phyloP scores from a whole-genome alignment of 2,113 vertebrate species.

The Mungos mungo region DNA sequence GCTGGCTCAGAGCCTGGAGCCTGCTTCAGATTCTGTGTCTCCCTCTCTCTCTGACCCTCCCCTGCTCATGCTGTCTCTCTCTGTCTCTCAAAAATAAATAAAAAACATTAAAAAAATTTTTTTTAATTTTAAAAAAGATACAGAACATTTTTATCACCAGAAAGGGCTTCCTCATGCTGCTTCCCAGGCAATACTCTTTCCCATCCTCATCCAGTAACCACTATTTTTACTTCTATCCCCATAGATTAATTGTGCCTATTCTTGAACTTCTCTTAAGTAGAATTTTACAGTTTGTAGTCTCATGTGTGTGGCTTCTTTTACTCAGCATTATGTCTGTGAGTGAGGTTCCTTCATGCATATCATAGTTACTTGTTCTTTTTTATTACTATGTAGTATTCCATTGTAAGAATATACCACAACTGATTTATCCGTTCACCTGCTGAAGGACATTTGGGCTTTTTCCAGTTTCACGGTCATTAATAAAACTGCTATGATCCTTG shows the following conservation, averaged over 20 bases:
- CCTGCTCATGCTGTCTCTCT: background rate
- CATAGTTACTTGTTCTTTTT: background rate
- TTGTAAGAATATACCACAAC: background rate
- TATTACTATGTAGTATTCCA: background rate
- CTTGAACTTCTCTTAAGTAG: background rate
- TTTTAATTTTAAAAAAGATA: background rate
- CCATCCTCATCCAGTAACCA: background rate
- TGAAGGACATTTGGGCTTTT: background rate
- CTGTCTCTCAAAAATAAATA: background rate
- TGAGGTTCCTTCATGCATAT: background rate
- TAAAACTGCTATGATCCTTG: background rate
- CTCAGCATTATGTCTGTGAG: background rate
- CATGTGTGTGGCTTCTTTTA: background rate
- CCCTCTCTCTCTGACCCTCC: background rate
- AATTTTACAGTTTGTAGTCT: background rate
- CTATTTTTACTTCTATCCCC: background rate
- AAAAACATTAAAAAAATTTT: background rate
- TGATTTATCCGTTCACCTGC: background rate
- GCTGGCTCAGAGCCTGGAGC: background rate
- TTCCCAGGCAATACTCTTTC: background rate
- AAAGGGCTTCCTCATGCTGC: background rate
- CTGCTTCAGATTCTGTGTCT: background rate
- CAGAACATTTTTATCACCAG: background rate
- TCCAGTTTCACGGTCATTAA: background rate
- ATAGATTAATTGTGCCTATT: background rate